Evolutionary conservation across 37 sponge, comb jelly and placozoan genomes (phyloP), one percentile per base, ranked within the genome.

Genomic region (Eunapius fragilis): DNA sequence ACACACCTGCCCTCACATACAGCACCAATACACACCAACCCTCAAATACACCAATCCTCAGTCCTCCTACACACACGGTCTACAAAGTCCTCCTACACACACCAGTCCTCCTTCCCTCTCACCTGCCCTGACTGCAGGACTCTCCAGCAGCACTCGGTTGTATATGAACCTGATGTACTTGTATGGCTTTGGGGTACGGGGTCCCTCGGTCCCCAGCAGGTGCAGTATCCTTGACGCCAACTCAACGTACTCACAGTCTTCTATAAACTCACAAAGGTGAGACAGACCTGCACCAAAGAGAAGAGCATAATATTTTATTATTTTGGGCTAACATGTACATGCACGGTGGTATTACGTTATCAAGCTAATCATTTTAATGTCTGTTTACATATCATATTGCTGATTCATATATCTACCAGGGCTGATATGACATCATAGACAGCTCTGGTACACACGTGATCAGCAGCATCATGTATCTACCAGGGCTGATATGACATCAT

Each of bases 211-310:
- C 10, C 97, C 98, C 36, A 98, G 87, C 24, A 98, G 81, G 85
- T 95, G 93, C 9, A 98, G 96, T 37, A 98, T 84, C 17, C 87
- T 81, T 2, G 82, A 86, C 36, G 98, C 96, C 37, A 98, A 79
- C 13, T 90, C 91, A 23, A 88, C 81, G 83, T 98, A 95, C 80
- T 98, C 98, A 77, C 98, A 98, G 78, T 98, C 98, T 86, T 98
- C 98, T 68, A 98, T 98, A 74, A 96, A 98, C 84, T 98, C 95
- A 82, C 97, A 98, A 80, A 98, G 74, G 68, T 98, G 98, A 36
- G 87, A 87, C 67, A 98, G 87, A 78, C 95, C 96, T 93, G 36
- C 31, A 68, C 4, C 25, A 9, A 72, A 25, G 74, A 27, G n/a
- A 7, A 5, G 26, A 10, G 67, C 58, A 80, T 14, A 58, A 37